Evolutionary conservation across 2,797 vertebrate genomes (phyloP).

Genomic region (Sebastes dallii): DNA sequence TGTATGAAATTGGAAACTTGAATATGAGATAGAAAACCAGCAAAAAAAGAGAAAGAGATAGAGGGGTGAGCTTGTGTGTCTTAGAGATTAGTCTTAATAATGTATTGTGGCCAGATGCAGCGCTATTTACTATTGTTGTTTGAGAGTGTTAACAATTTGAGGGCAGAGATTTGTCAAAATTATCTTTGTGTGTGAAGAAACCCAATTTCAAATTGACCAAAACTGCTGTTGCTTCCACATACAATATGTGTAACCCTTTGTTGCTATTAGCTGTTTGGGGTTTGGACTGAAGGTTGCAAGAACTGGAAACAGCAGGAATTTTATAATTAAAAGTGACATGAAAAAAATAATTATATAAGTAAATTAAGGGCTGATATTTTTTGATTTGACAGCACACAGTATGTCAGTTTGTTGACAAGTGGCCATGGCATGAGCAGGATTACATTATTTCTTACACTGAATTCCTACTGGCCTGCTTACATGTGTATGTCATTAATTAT

Average conservation of each 20-base stretch:
- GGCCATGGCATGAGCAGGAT: not conserved
- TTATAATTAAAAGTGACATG: too few relatives aligned
- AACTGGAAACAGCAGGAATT: too few relatives aligned
- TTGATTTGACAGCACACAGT: not conserved
- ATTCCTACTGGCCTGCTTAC: not conserved
- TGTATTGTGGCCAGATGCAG: not conserved
- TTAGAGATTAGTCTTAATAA: not conserved
- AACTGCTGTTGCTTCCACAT: not conserved
- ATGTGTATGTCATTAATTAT: not conserved
- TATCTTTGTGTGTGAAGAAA: slow-evolving; percentile 1
- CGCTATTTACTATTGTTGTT: not conserved
- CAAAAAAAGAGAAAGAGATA: not conserved
- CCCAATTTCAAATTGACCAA: not conserved
- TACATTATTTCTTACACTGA: not conserved
- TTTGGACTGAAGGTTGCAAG: too few relatives aligned
- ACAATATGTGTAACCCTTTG: not conserved
- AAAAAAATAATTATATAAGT: not conserved
- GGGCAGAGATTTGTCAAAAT: not conserved
- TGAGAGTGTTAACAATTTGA: not conserved
- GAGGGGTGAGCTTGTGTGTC: not conserved
- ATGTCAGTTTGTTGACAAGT: not conserved
- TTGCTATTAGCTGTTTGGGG: not conserved
- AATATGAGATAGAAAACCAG: not conserved
- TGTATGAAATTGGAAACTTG: not conserved
- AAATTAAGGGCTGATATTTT: not conserved